These are phyloP conservation scores for Microcebus lehilahytsara DNA, from an alignment of 2,113 vertebrate genomes.

Conservation along the genomic window DNA sequence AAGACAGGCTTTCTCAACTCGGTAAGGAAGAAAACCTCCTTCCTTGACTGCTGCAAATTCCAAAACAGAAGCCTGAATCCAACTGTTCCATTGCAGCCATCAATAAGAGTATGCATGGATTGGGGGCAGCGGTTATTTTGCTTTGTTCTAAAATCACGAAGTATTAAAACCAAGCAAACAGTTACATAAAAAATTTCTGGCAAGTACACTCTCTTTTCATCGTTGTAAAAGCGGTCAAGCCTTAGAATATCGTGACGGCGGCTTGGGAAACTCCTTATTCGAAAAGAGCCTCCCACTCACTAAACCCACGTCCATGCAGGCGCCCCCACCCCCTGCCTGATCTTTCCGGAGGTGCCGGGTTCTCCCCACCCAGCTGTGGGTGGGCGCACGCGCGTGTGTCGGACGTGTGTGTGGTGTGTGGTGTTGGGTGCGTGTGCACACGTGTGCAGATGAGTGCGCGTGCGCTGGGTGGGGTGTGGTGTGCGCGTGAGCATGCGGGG, in stretches of 20 bases:
- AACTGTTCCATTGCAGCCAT: accelerated
- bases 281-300: neutral
- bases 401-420: neutral
- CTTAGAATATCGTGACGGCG: neutral
- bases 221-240: neutral
- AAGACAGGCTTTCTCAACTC: slow-evolving; percentile 12
- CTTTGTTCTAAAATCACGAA: neutral
- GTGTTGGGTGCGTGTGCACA: neutral
- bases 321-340: accelerated
- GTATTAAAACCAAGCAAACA: neutral
- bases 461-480: neutral
- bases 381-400: neutral
- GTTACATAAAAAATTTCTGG: neutral
- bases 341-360: neutral
- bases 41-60: accelerated
- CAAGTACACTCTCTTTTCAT: neutral
- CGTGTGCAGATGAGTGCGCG: neutral
- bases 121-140: neutral
- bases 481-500: neutral
- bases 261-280: neutral
- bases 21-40: accelerated
- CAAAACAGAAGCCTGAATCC: accelerated
- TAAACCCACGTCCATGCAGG: accelerated
- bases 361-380: neutral
- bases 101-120: accelerated